Evolutionary conservation across 2,113 vertebrate species (phyloP), one percentile per base, ranked within the genome.

Genomic region (Steatornis caripensis): DNA sequence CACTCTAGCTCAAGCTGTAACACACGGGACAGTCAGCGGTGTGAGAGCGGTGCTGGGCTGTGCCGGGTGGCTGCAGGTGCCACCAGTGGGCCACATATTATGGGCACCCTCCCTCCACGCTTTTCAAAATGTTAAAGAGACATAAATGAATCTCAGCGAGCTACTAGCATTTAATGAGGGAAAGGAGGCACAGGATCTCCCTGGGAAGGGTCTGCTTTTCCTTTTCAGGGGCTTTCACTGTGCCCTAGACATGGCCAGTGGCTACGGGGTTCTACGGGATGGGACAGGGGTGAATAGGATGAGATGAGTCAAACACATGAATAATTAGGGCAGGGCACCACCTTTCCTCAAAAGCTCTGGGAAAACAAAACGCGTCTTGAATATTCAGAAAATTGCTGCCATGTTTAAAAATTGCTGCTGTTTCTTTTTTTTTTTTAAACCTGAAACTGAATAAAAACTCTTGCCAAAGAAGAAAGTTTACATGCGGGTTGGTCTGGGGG

Each of bases 1-100:
- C 99, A 99, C 95, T 99, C 99, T 24, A 99, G 98, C 96, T 99
- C 99, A 17, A 99, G 98, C 99, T 99, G 97, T n/a, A 90, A 91
- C 53, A 65, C 29, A 41, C 0, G 1, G 57, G 70, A 68, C 20
- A 74, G 55, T 32, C 16, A 54, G 15, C 0, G 1, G 15, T 15
- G 43, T 86, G 71, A 88, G 32, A 36, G 27, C 3, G 1, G 57
- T 4, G 77, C 37, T 46, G 69, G 71, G 57, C 58, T 68, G 17
- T 17, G 34, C 58, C 3, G 1, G 1, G 9, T 6, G 24, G 53
- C 37, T 66, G 62, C 65, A 82, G 53, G 27, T 29, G 64, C 79
- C 68, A 77, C 34, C 79, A 91, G 82, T 4, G 10, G 10, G 70
- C 71, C 15, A 2, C 4, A 20, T 22, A 39, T 61, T 36, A 24